Conservation (phyloP, 2,797 vertebrate species). For the Alouatta caraya region DNA sequence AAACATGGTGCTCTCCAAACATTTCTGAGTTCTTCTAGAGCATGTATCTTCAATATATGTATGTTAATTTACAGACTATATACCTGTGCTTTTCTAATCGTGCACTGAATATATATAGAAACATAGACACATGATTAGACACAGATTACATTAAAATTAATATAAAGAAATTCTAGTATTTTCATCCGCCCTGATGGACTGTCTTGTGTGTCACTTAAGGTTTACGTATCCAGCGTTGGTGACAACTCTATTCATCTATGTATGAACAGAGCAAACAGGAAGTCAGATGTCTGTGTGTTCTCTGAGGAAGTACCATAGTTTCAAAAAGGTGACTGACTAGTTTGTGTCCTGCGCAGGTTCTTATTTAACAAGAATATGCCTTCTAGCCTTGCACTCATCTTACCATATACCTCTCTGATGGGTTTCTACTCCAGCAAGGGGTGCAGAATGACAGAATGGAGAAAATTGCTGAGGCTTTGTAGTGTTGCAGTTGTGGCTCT, state of each 20-base stretch:
- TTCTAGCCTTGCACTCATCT: background rate
- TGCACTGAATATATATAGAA: background rate
- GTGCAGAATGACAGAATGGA: background rate
- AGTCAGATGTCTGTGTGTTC: background rate
- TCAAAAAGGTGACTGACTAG: background rate
- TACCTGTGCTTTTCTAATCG: background rate
- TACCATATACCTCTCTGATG: fast-evolving
- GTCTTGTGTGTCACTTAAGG: background rate
- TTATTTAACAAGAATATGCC: background rate
- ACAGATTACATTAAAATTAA: background rate
- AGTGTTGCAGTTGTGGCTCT: background rate
- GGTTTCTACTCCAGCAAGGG: background rate
- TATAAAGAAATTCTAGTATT: background rate
- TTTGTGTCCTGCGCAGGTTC: background rate
- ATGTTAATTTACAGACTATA: background rate
- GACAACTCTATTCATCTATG: background rate
- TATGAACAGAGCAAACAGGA: background rate
- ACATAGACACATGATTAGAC: background rate
- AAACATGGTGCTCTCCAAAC: background rate
- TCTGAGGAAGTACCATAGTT: background rate
- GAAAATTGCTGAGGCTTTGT: background rate
- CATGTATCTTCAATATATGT: background rate
- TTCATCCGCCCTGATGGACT: background rate
- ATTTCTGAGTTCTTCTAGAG: background rate
- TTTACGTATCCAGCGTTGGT: background rate